phyloP scores from a whole-genome alignment of 2,888 invertebrate genomes.

The Hirtodrosophila trivittata region DNA sequence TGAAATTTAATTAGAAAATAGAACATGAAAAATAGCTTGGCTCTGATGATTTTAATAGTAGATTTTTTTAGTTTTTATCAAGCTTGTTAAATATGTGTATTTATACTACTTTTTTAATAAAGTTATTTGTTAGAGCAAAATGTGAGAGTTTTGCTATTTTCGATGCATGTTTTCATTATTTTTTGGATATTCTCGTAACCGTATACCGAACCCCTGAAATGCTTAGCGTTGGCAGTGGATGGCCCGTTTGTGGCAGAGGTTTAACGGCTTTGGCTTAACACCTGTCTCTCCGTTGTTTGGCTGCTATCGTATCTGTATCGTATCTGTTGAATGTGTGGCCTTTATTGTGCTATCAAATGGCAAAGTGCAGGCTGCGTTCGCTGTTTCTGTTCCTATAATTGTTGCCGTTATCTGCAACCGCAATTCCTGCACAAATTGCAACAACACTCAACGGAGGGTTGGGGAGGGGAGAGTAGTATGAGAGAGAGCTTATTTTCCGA shows the following conservation, averaged over 20 bases:
- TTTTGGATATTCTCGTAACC: too few relatives aligned
- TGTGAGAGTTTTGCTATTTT: too few relatives aligned
- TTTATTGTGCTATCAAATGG: constrained; percentile 57
- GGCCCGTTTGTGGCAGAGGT: constrained; percentile 39
- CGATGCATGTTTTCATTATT: too few relatives aligned
- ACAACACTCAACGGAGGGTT: constrained; percentile 6
- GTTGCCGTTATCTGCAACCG: constrained; percentile 61
- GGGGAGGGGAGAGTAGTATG: too few relatives aligned
- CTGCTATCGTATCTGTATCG: constrained; percentile 22
- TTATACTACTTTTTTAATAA: too few relatives aligned
- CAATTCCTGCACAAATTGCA: constrained; percentile 56
- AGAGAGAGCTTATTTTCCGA: constrained; percentile 16
- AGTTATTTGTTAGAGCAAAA: too few relatives aligned
- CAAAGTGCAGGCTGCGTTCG: constrained; percentile 25
- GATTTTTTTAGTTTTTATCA: too few relatives aligned
- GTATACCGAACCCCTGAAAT: neutral
- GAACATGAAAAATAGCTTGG: too few relatives aligned
- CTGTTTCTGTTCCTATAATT: constrained; percentile 29
- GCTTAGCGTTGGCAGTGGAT: constrained; percentile 12
- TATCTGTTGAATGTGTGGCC: constrained; percentile 34
- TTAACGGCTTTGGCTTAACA: constrained; percentile 41
- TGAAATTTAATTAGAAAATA: too few relatives aligned
- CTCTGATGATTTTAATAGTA: too few relatives aligned
- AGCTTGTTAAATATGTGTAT: too few relatives aligned
- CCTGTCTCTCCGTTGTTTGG: constrained; percentile 37